These are phyloP conservation scores for Theocolax elegans DNA, from an alignment of 1,140 invertebrate genomes.

Conservation along the genomic window DNA sequence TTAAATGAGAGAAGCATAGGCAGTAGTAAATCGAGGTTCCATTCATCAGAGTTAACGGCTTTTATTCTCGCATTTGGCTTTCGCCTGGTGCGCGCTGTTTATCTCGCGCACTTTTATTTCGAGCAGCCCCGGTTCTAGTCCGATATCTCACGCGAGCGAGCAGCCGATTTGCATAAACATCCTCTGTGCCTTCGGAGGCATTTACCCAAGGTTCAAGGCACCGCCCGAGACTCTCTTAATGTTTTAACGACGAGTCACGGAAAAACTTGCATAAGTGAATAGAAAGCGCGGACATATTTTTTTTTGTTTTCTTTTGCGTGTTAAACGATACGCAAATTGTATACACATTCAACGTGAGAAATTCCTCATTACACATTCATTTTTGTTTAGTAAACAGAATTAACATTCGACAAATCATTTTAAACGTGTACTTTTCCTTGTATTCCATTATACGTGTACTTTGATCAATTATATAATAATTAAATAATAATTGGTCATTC, in stretches of 20 bases:
- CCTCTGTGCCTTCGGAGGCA: slow-evolving; percentile 2
- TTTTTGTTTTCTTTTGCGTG: too few species aligned
- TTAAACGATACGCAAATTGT: too few species aligned
- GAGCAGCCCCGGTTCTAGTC: not conserved
- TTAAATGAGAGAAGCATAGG: slow-evolving; percentile 40
- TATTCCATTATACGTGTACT: too few species aligned
- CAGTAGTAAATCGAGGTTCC: slow-evolving; percentile 49
- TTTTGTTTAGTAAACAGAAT: too few species aligned
- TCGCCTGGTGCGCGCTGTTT: slow-evolving; percentile 46
- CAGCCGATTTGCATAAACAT: slow-evolving; percentile 34
- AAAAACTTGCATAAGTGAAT: not conserved
- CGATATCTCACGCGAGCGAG: not conserved
- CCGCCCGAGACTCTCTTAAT: not conserved
- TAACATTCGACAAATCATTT: too few species aligned
- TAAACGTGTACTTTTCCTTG: too few species aligned
- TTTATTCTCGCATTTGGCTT: slow-evolving; percentile 51
- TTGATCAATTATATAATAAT: too few species aligned
- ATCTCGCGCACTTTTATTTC: slow-evolving; percentile 50
- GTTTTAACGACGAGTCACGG: not conserved
- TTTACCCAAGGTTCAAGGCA: slow-evolving; percentile 13
- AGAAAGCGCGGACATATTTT: not conserved
- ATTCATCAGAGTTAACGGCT: slow-evolving; percentile 54
- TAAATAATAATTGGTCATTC: too few species aligned
- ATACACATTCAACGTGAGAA: too few species aligned
- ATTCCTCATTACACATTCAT: too few species aligned